Percentiles rank a stretch among this genome's conserved stretches.
These are phyloP conservation scores for Epizoanthus stellaris DNA, from an alignment of 92 coral and sea anemone genomes.

Conservation along the genomic window DNA sequence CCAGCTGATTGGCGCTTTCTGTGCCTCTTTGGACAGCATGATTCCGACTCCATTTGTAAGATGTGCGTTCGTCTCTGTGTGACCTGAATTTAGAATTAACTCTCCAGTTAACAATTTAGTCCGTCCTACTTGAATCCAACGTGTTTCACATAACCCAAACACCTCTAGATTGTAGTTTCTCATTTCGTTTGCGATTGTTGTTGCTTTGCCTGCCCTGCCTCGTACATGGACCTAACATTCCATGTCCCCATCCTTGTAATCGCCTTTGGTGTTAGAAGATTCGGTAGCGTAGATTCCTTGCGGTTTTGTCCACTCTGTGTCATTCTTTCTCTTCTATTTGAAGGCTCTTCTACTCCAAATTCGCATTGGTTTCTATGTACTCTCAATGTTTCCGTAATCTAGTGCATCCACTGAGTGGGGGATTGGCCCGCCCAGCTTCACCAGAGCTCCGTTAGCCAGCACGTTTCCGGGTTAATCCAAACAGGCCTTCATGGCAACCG, in stretches of 20 bases:
- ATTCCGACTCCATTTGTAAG: slow-evolving; percentile 29
- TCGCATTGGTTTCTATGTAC: not conserved
- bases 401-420: too few relatives aligned
- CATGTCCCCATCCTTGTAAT: slow-evolving; percentile 31
- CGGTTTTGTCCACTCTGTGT: slow-evolving; percentile 22
- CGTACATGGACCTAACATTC: slow-evolving; percentile 31
- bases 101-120: slow-evolving; percentile 2
- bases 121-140: not conserved
- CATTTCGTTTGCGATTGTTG: slow-evolving; percentile 21
- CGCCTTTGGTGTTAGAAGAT: slow-evolving; percentile 35
- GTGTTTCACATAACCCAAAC: slow-evolving; percentile 20
- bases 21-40: slow-evolving; percentile 3
- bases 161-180: not conserved
- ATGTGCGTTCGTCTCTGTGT: not conserved
- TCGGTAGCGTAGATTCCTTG: slow-evolving; percentile 24
- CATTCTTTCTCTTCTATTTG: slow-evolving; percentile 4
- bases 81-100: slow-evolving; percentile 12
- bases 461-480: too few relatives aligned
- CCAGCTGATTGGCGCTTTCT: slow-evolving; percentile 33
- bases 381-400: too few relatives aligned
- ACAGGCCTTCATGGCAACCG: too few relatives aligned
- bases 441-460: too few relatives aligned
- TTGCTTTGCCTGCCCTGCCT: slow-evolving; percentile 23
- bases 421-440: too few relatives aligned
- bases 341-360: slow-evolving; percentile 12